Base-by-base conservation (phyloP, 2,888 invertebrate genomes). In the Pammene aurita region DNA sequence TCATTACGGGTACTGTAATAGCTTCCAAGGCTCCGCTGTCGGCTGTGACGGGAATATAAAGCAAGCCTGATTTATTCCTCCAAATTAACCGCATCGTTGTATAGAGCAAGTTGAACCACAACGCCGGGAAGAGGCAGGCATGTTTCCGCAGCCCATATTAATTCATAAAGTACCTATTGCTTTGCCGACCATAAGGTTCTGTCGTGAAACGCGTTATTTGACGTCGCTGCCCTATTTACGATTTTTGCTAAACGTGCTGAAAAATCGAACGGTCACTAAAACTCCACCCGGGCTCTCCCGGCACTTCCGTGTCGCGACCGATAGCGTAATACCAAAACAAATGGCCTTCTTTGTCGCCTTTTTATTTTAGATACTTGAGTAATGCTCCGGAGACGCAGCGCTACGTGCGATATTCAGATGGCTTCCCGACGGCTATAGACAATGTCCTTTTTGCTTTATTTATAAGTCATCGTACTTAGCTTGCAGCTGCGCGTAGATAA, bases 21-120 rank as follows among this genome's bases (percentile, higher is more conserved):
- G 89, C 88, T 89, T 86, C 85, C 84, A 86, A 86, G 88, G 84
- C 86, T 85, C 86, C 84, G 78, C 81, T 85, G 85, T 86, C 88
- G 83, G 84, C 83, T 89, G 85, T 88, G 88, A 87, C 86, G 86
- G 84, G 88, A 91, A 89, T 90, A 88, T 88, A 89, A 89, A 90
- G 86, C 85, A 82, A 84, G 82, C 78, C 82, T 86, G 86, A 88
- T 89, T 88, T 88, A 88, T 87, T 85, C 82, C 82, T 83, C 79
- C 80, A 88, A 86, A 87, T 87, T 85, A 86, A 85, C 81, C 78
- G 80, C 81, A 80, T 79, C 80, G 79, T 77, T 80, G 83, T 80
- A 80, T 77, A 75, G 72, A 76, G 76, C 77, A 76, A 78, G 72
- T 75, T 70, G 60, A 74, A 74, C 74, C 77, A 76, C 76, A 74